Percentiles rank a stretch among this genome's conserved stretches.
Conservation (phyloP, 2,888 invertebrate species). For the Nyleta sp. region DNA sequence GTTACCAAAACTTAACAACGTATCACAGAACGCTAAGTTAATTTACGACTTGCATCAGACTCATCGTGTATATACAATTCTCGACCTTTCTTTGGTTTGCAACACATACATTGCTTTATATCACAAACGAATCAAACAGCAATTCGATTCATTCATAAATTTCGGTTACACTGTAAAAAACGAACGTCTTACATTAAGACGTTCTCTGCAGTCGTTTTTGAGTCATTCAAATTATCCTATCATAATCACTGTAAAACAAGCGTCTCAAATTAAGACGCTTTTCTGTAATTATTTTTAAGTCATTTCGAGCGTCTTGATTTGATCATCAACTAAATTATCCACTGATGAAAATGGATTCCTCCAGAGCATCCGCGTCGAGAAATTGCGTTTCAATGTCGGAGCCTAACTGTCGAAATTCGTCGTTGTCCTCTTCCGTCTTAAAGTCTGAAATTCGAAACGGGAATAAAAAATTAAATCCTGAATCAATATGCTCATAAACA, state of each 20-base stretch:
- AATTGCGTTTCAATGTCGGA: constrained; percentile 80
- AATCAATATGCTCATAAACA: background rate
- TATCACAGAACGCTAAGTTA: constrained; percentile 4
- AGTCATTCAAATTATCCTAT: too few relatives aligned
- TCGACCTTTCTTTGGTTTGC: background rate
- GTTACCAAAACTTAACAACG: background rate
- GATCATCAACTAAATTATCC: constrained; percentile 64
- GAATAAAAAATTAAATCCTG: constrained; percentile 1
- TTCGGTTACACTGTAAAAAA: too few relatives aligned
- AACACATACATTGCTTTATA: background rate
- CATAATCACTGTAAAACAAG: too few relatives aligned
- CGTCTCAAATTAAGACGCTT: too few relatives aligned
- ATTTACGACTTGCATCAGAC: background rate
- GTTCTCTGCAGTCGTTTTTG: too few relatives aligned
- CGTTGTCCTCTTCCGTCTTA: constrained; percentile 70
- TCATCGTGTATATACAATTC: too few relatives aligned
- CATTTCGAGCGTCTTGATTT: too few relatives aligned
- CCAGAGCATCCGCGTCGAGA: constrained; percentile 77
- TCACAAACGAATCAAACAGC: too few relatives aligned
- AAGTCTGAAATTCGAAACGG: too few relatives aligned
- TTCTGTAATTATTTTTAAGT: too few relatives aligned
- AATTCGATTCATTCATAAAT: too few relatives aligned
- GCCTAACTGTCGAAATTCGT: constrained; percentile 77
- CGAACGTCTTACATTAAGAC: too few relatives aligned
- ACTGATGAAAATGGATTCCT: constrained; percentile 78